Conservation (phyloP, 2,888 invertebrate genomes). For the Dicyrtoma fusca region DNA sequence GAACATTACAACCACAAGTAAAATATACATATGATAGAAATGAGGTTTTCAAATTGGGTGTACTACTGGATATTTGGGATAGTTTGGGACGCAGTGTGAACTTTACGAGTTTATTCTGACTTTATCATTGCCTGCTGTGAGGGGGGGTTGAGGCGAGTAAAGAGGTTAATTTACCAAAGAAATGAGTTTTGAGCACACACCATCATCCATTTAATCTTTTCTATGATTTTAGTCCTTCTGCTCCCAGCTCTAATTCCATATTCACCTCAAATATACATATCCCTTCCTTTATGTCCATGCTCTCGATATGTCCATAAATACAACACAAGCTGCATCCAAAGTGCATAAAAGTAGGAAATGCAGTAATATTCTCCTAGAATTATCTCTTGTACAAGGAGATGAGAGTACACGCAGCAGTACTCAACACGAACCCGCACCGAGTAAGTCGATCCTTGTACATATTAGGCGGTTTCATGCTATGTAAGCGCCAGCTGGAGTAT, state of each 20-base stretch:
- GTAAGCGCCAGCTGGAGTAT: too few species aligned
- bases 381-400: too few species aligned
- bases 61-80: background rate
- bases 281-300: background rate
- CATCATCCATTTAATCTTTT: conserved; percentile 5
- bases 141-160: background rate
- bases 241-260: background rate
- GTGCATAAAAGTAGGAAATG: too few species aligned
- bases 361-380: too few species aligned
- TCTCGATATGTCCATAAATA: background rate
- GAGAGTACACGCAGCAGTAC: too few species aligned
- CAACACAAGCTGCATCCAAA: background rate
- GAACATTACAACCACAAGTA: too few species aligned
- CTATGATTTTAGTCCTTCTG: background rate
- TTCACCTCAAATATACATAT: background rate
- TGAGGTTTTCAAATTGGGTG: too few species aligned
- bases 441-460: too few species aligned
- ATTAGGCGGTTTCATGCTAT: too few species aligned
- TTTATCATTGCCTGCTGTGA: background rate
- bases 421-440: too few species aligned
- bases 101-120: background rate
- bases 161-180: conserved; percentile 18
- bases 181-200: conserved; percentile 8
- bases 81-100: conserved; percentile 9
- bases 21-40: too few species aligned